phyloP scores from a whole-genome alignment of 2,888 invertebrate species.

The Monopis laevigella region DNA sequence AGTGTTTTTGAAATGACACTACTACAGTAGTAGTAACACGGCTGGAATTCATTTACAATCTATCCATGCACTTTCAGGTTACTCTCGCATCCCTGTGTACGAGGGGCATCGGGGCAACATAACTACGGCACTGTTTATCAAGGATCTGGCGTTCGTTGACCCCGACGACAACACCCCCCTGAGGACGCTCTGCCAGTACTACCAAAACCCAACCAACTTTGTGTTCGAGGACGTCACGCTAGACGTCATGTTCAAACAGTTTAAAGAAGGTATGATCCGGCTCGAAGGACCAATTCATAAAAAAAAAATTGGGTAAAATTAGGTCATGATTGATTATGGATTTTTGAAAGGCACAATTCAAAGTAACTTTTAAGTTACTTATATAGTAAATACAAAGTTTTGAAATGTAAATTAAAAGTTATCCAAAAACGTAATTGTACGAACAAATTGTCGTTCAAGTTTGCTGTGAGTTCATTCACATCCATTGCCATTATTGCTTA shows the following conservation, averaged over 20 bases:
- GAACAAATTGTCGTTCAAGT: too few relatives aligned
- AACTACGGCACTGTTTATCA: constrained; percentile 86
- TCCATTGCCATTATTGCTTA: too few relatives aligned
- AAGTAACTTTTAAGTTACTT: too few relatives aligned
- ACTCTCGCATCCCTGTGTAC: constrained; percentile 89
- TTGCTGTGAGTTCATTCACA: too few relatives aligned
- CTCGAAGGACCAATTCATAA: neutral
- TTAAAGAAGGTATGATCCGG: constrained; percentile 82
- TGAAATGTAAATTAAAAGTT: too few relatives aligned
- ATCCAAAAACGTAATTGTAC: too few relatives aligned
- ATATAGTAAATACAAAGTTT: too few relatives aligned
- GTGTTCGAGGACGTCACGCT: constrained; percentile 90
- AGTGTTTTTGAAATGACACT: too few relatives aligned
- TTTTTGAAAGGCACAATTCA: too few relatives aligned
- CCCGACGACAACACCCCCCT: constrained; percentile 91
- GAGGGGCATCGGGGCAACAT: constrained; percentile 81
- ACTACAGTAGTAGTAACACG: too few relatives aligned
- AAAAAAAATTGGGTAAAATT: neutral
- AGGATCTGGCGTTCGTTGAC: constrained; percentile 92
- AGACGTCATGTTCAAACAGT: constrained; percentile 89
- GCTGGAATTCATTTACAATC: too few relatives aligned
- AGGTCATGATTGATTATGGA: too few relatives aligned
- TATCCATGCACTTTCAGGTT: constrained; percentile 66
- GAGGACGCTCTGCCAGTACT: constrained; percentile 85
- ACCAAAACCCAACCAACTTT: constrained; percentile 88